Evolutionary conservation across 2,113 vertebrate genomes (phyloP), one percentile per base, ranked within the genome.

Genomic region (Uria aalge): DNA sequence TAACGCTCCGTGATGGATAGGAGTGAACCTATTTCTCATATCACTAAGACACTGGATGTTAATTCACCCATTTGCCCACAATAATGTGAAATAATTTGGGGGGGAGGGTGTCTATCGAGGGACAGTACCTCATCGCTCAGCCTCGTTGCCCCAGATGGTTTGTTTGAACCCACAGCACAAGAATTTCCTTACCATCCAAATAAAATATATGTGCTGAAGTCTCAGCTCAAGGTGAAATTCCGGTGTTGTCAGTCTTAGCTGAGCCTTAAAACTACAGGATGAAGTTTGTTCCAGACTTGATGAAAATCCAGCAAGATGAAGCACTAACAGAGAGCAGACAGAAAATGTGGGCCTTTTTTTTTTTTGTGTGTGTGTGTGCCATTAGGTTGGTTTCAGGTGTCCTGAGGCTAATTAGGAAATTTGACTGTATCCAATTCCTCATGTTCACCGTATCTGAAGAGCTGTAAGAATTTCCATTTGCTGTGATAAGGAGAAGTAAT

Each of bases 351-450:
- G 36, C 5, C 6, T 7, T 77, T 17, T 21, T 11, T 83, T 59
- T 36, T 52, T 38, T 29, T 18, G 1, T 48, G 47, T 48, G 47
- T 22, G 47, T 48, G 47, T 22, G 47, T 86, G 27, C 62, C 62
- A 43, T 62, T 71, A 73, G n/a, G 29, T 66, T 92, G 50, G 48
- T 71, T 93, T 92, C 53, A 75, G 57, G 56, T 92, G n/a, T 81
- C 92, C n/a, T 69, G 74, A 56, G 80, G 81, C 80, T 94, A 82
- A 95, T 90, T 92, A 85, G n/a, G 77, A 94, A 90, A 82, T 60
- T 60, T 76, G 91, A 69, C 56, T 81, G 6, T 87, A 48, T 82
- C 87, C 21, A 75, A 10, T 96, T 91, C 53, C 66, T 87, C 81
- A 90, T 95, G 93, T 96, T 91, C 81, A 63, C 63, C 52, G 32